phyloP scores from a whole-genome alignment of 2,888 invertebrate species.

The Platycheirus albimanus region DNA sequence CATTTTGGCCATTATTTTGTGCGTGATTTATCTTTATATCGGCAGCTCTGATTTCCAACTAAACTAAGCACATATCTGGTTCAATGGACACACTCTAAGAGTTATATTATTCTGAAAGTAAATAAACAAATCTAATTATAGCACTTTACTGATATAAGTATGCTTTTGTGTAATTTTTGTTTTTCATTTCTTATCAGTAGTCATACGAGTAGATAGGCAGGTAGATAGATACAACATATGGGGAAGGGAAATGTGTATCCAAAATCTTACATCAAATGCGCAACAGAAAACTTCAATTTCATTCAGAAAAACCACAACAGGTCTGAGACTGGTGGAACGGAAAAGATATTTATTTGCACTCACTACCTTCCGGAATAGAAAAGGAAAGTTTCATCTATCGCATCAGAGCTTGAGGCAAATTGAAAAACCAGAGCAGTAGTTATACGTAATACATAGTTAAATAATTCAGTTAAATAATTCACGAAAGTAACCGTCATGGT shows the following conservation, averaged over 20 bases:
- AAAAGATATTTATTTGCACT: slow-evolving; percentile 25
- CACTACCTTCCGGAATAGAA: slow-evolving; percentile 47
- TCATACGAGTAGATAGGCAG: no score
- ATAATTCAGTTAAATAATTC: slow-evolving; percentile 4
- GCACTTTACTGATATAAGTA: neutral
- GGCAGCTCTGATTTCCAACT: neutral
- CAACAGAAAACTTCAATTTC: no score
- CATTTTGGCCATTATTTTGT: slow-evolving; percentile 38
- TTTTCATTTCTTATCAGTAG: neutral
- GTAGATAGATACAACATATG: no score
- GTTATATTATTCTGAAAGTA: slow-evolving; percentile 43
- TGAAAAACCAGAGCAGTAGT: slow-evolving; percentile 28
- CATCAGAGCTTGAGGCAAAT: no score
- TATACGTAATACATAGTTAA: slow-evolving; percentile 32
- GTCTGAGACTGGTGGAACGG: no score
- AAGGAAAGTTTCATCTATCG: slow-evolving; percentile 63
- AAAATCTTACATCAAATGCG: slow-evolving; percentile 6
- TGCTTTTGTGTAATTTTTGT: neutral
- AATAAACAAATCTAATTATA: slow-evolving; percentile 12
- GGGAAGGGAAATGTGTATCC: neutral
- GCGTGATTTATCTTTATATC: neutral
- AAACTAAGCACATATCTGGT: slow-evolving; percentile 39
- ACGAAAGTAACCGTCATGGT: neutral
- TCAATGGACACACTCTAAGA: slow-evolving; percentile 9
- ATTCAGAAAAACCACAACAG: slow-evolving; percentile 29